Base-by-base conservation (phyloP, 2,113 vertebrate genomes). In the Erpornis zantholeuca region DNA sequence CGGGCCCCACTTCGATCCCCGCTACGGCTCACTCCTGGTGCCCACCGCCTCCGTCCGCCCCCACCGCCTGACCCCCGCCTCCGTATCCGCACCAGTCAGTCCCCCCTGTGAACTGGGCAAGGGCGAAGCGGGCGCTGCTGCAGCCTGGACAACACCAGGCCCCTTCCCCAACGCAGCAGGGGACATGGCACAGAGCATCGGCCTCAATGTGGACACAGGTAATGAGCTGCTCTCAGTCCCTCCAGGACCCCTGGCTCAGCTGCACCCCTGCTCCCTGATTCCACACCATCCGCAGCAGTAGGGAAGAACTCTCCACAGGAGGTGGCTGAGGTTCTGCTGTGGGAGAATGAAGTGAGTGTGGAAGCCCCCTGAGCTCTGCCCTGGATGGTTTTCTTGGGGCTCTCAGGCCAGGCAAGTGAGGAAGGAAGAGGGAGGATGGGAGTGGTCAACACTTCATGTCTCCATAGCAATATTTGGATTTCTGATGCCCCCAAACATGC, bases 131-230 rank as follows among this genome's bases (percentile, higher is more conserved):
- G 98, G 98, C 0, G 36, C 98, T 2, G 94, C 98, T 4, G 95
- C 98, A 0, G 95, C 98, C 22, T 99, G 99, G 99, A 98, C 98
- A 1, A 94, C 98, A 0, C 95, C 98, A 0, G 98, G 98, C 3
- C 97, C 98, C n/a, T 99, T 99, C 93, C 95, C 98, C 1, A 98
- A 88, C 8, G 93, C 99, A 0, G 94, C 99, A 0, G 98, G 98
- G 15, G 99, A 99, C 50, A 98, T 99, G 92, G 97, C 98, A 69
- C 98, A 98, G 93, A 97, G 98, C 47, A 97, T 99, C 33, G 66
- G 99, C 97, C 98, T 99, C 97, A 99, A 98, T 82, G 98, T 99
- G 97, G 99, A 99, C 16, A 90, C 99, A 99, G 99, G 99, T 99
- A 98, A 97, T 54, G 11, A 45, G 52, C 29, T 47, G 40, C 42